Evolutionary conservation across 2,888 invertebrate genomes (phyloP).

Genomic region (Amblyjoppa proteus): DNA sequence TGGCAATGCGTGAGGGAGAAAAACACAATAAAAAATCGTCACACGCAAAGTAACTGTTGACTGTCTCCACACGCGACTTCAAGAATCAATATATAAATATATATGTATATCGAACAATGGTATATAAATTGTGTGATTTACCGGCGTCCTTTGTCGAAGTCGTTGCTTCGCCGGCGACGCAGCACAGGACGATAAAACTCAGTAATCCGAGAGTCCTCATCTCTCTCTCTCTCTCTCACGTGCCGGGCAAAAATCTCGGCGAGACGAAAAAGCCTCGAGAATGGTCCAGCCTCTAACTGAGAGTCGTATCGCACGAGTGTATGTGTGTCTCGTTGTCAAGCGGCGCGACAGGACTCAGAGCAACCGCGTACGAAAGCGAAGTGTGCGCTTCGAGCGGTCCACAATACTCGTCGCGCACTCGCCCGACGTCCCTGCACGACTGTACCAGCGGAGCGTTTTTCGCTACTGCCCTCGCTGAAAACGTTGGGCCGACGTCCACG

Average conservation of each 20-base stretch:
- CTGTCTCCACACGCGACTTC: background rate
- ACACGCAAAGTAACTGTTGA: background rate
- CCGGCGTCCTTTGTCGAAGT: constrained; percentile 57
- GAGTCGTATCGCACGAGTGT: constrained; percentile 6
- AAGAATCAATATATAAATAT: background rate
- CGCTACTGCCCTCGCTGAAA: constrained; percentile 55
- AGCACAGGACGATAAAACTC: constrained; percentile 60
- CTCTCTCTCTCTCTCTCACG: constrained; percentile 17
- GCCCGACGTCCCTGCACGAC: constrained; percentile 3
- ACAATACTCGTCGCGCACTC: constrained; percentile 23
- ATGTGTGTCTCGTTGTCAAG: constrained; percentile 10
- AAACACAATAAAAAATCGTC: background rate
- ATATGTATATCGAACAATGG: background rate
- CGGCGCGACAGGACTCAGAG: constrained; percentile 43
- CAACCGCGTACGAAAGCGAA: constrained; percentile 51
- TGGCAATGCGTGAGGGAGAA: background rate
- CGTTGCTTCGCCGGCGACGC: constrained; percentile 54
- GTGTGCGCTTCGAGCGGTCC: constrained; percentile 43
- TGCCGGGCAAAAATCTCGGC: background rate
- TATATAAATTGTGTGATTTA: constrained; percentile 37
- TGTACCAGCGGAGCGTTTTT: background rate
- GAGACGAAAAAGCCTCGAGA: constrained; percentile 1
- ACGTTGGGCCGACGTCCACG: constrained; percentile 22
- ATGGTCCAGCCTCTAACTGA: constrained; percentile 12
- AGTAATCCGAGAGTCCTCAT: constrained; percentile 60